Evolutionary conservation across 2,113 vertebrate species (phyloP).

Genomic region (Urocolius indicus): DNA sequence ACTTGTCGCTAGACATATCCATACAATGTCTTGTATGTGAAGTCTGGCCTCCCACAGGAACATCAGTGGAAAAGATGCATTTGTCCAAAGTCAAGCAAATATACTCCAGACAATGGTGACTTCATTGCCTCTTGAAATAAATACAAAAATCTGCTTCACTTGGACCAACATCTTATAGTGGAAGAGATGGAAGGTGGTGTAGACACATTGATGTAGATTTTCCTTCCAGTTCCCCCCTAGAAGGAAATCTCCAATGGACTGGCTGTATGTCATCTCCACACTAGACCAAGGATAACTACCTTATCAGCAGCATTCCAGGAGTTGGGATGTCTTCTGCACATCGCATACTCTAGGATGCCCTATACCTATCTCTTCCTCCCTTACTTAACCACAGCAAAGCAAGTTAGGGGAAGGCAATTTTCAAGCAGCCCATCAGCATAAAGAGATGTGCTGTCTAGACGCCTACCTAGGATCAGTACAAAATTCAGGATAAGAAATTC

Average conservation of each 20-base stretch:
- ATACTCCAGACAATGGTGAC: rapidly evolving
- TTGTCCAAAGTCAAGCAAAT: neutral
- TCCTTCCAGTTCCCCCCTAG: neutral
- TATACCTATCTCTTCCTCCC: neutral
- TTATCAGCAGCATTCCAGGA: neutral
- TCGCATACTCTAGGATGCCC: neutral
- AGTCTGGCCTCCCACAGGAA: neutral
- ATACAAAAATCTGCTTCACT: neutral
- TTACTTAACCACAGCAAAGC: neutral
- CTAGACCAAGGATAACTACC: neutral
- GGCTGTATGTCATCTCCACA: neutral
- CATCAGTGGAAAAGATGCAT: neutral
- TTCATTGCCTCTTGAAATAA: neutral
- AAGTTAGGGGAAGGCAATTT: neutral
- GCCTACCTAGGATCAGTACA: neutral
- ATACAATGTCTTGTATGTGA: neutral
- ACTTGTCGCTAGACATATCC: rapidly evolving
- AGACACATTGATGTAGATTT: neutral
- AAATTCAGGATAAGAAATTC: slow-evolving; percentile 22
- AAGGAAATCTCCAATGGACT: neutral
- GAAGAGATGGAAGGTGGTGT: neutral
- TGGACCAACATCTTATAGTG: neutral
- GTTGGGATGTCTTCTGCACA: too few relatives aligned
- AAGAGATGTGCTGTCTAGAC: slow-evolving; percentile 21
- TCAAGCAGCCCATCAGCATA: neutral